Evolutionary conservation across 2,888 invertebrate genomes (phyloP), one percentile per base, ranked within the genome.

Genomic region (Formica aserva): DNA sequence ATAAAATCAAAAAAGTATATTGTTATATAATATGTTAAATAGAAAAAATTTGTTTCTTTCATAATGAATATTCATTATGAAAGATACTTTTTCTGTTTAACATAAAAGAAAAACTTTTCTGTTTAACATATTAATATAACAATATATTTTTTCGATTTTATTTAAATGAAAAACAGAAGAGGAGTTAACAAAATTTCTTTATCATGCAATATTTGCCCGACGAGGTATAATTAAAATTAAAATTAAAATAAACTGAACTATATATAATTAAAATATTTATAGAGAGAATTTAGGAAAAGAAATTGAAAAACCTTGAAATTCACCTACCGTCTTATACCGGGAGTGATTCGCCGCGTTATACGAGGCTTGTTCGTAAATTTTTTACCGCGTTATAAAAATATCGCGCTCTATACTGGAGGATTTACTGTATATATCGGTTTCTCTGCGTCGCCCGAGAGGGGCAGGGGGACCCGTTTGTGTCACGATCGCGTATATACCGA

Each of bases 401-500:
- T 41, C 41, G 13, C 41, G 41, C 41, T 15, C 38, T 15, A 5
- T 45, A 5, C 18, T 22, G 22, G 48, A 48, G 18, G 18, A 18
- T 48, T 48, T 18, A 48, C 1, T 48, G 13, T 48, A 45, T 41
- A 41, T 5, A 15, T 45, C 1, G 45, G 18, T 48, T 48, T 18
- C 48, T 48, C 6, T 6, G 48, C 41, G 45, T 67, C 45, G 67
- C 22, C 41, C 32, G 45, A 18, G 8, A 18, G 41, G 77, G 41
- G 41, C 62, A 32, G 63, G 63, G 83, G 78, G 52, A 32, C 57
- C 55, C 26, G 84, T 84, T 78, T 75, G 63, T 48, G 74, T 82
- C 57, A 69, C 45, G 26, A 38, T 15, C 65, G 84, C 41, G 80
- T 74, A 76, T 35, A 41, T 75, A 71, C 57, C 75, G 83, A 66